Evolutionary conservation across 2,888 invertebrate species (phyloP).

Genomic region (Aphrophora alni): DNA sequence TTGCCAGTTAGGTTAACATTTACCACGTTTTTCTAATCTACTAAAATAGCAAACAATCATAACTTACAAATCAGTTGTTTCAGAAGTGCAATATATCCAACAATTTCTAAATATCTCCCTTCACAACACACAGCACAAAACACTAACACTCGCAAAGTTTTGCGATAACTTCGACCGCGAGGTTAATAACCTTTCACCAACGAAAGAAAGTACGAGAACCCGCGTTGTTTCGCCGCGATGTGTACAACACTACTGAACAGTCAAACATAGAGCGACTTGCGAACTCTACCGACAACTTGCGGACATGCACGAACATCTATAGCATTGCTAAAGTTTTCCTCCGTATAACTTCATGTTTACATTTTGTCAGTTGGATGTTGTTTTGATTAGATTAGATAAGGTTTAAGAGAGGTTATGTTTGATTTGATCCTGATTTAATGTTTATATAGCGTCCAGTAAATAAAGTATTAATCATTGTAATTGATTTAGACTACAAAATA

Average conservation of each 20-base stretch:
- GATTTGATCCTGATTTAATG: background rate
- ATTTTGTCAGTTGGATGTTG: background rate
- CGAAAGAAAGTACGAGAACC: background rate
- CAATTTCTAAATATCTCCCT: background rate
- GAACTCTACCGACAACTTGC: background rate
- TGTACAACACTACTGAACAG: slow-evolving; percentile 2
- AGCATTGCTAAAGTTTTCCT: background rate
- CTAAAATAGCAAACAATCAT: background rate
- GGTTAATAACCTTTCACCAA: background rate
- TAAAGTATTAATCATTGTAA: no score
- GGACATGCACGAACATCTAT: background rate
- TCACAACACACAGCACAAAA: background rate
- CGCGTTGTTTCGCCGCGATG: background rate
- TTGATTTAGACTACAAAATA: no score
- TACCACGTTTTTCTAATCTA: background rate
- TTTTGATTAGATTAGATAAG: background rate
- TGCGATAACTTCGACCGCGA: background rate
- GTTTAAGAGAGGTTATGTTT: background rate
- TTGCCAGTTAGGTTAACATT: background rate
- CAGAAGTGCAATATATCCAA: background rate
- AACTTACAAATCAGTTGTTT: background rate
- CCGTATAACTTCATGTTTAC: background rate
- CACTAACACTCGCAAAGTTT: background rate
- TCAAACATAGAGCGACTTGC: slow-evolving; percentile 2
- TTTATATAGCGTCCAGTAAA: no score